These are phyloP conservation scores for Acrocephalus scirpaceus DNA, from an alignment of 2,797 vertebrate genomes.

Conservation along the genomic window DNA sequence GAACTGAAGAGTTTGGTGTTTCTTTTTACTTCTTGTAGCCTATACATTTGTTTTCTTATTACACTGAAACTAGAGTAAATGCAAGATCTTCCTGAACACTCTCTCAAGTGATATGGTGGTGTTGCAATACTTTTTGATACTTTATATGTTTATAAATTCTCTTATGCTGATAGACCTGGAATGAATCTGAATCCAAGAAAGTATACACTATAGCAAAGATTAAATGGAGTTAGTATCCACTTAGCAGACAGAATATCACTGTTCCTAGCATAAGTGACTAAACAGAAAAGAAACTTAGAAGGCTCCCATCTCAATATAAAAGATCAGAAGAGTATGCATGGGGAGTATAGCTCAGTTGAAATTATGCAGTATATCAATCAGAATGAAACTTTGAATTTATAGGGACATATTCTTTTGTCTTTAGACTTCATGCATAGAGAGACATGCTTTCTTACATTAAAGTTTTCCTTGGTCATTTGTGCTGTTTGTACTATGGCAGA, in stretches of 20 bases:
- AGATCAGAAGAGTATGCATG: not conserved
- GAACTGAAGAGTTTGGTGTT: not conserved
- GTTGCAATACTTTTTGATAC: not conserved
- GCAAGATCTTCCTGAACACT: not conserved
- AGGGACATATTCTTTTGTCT: not conserved
- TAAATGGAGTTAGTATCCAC: not conserved
- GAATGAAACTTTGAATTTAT: not conserved
- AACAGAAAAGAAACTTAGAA: not conserved
- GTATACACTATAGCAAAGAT: not conserved
- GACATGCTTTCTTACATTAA: not conserved
- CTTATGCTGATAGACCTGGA: not conserved
- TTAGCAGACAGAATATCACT: not conserved
- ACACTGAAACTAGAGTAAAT: not conserved
- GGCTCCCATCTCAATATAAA: not conserved
- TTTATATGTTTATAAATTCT: not conserved
- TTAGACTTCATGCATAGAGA: not conserved
- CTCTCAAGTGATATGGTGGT: not conserved
- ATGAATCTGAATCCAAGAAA: not conserved
- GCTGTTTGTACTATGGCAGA: not conserved
- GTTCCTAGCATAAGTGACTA: not conserved
- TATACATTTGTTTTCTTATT: not conserved
- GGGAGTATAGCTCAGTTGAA: not conserved
- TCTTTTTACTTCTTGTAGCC: constrained; percentile 10
- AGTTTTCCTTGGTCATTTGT: not conserved
- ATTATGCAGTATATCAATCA: not conserved